Base-by-base conservation (phyloP, 2,113 vertebrate species). In the Aramus guarauna region DNA sequence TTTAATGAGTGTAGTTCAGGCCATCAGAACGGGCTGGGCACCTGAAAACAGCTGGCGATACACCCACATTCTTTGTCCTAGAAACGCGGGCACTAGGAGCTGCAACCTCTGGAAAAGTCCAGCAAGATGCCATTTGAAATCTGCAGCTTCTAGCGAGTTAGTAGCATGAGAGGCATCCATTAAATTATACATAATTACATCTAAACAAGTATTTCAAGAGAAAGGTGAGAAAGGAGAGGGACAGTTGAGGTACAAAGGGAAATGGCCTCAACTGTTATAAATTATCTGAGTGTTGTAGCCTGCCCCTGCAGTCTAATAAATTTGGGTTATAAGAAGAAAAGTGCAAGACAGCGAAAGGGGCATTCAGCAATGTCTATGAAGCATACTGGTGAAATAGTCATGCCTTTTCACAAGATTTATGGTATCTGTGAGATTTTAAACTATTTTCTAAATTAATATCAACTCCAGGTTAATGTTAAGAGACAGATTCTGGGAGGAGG, bases 341-440 rank as follows among this genome's bases (percentile, higher is more conserved):
- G 32, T 45, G 22, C 23, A 52, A 6, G 11, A 30, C n/a, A 34
- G 43, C 0, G 1, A 23, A 43, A 43, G 22, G 27, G 59, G 3
- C 5, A 3, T 45, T 79, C 41, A 37, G 59, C 24, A 15, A 5
- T 1, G 6, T 13, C 37, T 69, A 0, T 43, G 37, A 55, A 37
- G 32, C 72, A 12, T 34, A 11, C 36, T 91, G 79, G 17, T 83
- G 50, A 45, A 90, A 76, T 1, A 67, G 14, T 9, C 27, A 5
- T 0, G 39, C 9, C 24, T 91, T 67, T 67, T 34, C 53, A 59
- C 19, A 41, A 71, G 22, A 30, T 79, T 60, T 73, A 41, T 68
- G 36, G 24, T 15, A 34, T 45, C 36, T 5, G 0, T 67, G 47
- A 91, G 37, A 43, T 34, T 80, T 83, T 30, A 66, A 77, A 45